A percentile compares a stretch with the other conserved stretches of the same genome.
These are phyloP conservation scores for Ornithorhynchus anatinus DNA, from an alignment of 2,113 vertebrate genomes.

Conservation along the genomic window DNA sequence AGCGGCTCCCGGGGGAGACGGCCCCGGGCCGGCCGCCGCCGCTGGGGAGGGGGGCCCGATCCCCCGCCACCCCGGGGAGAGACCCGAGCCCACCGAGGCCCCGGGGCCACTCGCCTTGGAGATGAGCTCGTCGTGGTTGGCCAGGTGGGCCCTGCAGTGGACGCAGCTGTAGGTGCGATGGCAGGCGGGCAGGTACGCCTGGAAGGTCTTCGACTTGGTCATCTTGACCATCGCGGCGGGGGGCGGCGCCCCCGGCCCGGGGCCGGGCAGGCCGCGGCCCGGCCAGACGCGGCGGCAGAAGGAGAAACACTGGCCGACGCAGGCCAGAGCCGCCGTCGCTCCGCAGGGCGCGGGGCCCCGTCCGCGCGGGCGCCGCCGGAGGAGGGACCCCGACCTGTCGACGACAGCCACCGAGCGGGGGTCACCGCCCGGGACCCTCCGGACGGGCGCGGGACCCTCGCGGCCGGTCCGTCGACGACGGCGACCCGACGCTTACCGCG, in stretches of 20 bases:
- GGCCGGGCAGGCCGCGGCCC: slow-evolving; percentile 86
- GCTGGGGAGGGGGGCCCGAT: neutral
- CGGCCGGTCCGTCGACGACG: no score
- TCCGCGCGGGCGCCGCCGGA: slow-evolving; percentile 89
- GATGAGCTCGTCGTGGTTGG: slow-evolving; percentile 98
- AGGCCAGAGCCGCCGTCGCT: slow-evolving; percentile 95
- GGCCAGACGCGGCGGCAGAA: slow-evolving; percentile 94
- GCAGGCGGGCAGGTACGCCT: slow-evolving; percentile 95
- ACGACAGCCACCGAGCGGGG: no score
- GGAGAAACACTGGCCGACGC: slow-evolving; percentile 93
- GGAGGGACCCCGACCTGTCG: slow-evolving; percentile 84
- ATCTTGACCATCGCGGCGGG: slow-evolving; percentile 96
- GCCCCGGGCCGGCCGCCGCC: neutral
- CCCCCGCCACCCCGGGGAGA: neutral
- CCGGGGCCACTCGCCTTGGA: slow-evolving; percentile 78
- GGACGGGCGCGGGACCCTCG: no score
- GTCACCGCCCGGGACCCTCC: no score
- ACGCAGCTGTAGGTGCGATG: slow-evolving; percentile 98
- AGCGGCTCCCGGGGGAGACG: neutral
- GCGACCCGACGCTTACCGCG: no score
- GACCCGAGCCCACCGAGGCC: no score
- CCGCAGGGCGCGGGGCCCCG: slow-evolving; percentile 87
- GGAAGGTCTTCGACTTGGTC: slow-evolving; percentile 98
- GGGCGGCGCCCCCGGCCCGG: slow-evolving; percentile 83
- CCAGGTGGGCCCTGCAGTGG: slow-evolving; percentile 97